phyloP scores from a whole-genome alignment of 2,888 invertebrate genomes.

The Geophilus truncorum region DNA sequence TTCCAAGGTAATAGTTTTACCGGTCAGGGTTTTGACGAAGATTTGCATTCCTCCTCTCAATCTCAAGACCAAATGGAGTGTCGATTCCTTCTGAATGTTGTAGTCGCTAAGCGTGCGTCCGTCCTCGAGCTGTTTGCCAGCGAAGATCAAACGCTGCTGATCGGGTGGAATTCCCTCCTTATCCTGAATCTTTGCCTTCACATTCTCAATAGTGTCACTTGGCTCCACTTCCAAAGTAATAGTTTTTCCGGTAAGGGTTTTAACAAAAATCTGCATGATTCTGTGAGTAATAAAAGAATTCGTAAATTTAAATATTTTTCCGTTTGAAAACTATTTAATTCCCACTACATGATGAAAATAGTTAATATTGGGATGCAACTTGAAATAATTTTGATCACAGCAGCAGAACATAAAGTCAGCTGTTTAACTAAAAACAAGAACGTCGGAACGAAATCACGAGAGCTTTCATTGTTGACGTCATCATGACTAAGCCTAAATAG shows the following conservation, averaged over 20 bases:
- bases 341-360: no score
- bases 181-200: conserved; percentile 86
- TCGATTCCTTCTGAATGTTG: conserved; percentile 60
- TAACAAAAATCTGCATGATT: conserved; percentile 43
- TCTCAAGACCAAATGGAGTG: conserved; percentile 56
- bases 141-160: conserved; percentile 71
- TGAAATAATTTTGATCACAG: no score
- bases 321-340: no score
- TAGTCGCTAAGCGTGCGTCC: conserved; percentile 59
- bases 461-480: no score
- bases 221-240: conserved; percentile 89
- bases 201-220: conserved; percentile 90
- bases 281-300: no score
- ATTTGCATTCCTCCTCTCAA: conserved; percentile 55
- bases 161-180: conserved; percentile 88
- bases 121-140: conserved; percentile 60
- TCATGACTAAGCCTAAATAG: no score
- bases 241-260: conserved; percentile 64
- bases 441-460: no score
- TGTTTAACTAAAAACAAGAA: no score
- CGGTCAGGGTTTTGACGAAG: conserved; percentile 57
- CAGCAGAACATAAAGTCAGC: no score
- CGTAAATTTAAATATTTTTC: no score
- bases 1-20: conserved; percentile 57
- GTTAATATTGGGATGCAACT: no score